Evolutionary conservation across 2,113 vertebrate genomes (phyloP), one percentile per base, ranked within the genome.

Genomic region (Desmodus rotundus): DNA sequence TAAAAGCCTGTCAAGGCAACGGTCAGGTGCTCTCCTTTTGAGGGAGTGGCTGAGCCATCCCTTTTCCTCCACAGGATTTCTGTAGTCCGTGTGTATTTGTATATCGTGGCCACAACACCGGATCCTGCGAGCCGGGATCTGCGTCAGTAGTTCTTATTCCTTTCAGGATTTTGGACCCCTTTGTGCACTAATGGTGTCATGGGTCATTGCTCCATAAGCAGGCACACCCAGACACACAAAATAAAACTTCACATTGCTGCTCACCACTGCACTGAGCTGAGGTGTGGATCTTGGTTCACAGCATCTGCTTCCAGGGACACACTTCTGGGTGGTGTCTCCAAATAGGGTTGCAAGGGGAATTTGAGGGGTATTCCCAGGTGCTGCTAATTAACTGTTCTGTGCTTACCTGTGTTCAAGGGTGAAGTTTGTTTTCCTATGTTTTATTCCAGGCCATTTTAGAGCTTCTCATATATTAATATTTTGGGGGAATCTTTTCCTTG

Each of bases 221-320:
- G 82, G 12, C 33, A 82, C 14, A 19, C 3, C 20, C 24, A 67
- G 13, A 9, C 33, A 47, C 38, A 28, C 13, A 38, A 78, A 80
- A 33, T 22, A 4, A 52, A 58, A 43, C 31, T 36, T 45, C 20
- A 43, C 3, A 24, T 50, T 28, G 17, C 12, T 84, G 22, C 5
- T 84, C 50, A 33, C 11, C 19, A 33, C 38, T 33, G 28, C 50
- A 16, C 41, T n/a, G 7, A 50, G 19, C 16, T 31, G 9, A 8
- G 7, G 1, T 0, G 26, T n/a, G 9, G 20, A 45, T 50, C 1
- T 36, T 4, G 3, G 7, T 78, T 41, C 47, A 10, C 3, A 84
- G 22, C 26, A 36, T 15, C 12, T 74, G 16, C 9, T 68, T 50
- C 13, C 47, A n/a, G 28, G 36, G 16, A 1, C 52, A 41, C 3